These are phyloP conservation scores for Helarctos malayanus DNA, from an alignment of 2,797 vertebrate species.

Conservation along the genomic window DNA sequence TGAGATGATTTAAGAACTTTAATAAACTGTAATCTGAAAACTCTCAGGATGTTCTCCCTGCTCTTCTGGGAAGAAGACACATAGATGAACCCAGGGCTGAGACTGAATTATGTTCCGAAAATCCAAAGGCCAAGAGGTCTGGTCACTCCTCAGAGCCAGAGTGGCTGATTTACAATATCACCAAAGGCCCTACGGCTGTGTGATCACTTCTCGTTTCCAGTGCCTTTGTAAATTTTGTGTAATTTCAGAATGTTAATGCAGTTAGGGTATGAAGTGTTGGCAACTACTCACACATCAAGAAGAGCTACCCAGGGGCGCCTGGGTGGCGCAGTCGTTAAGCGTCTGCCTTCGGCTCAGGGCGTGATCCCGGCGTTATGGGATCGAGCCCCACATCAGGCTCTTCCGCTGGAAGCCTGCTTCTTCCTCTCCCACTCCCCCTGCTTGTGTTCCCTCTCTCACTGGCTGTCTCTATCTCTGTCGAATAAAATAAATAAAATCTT, in stretches of 20 bases:
- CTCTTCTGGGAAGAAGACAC: conserved; percentile 81
- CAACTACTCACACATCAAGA: conserved; percentile 68
- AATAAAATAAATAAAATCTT: too few relatives aligned
- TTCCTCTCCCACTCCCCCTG: too few relatives aligned
- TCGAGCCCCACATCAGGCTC: too few relatives aligned
- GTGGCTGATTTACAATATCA: conserved; percentile 83
- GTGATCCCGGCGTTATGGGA: too few relatives aligned
- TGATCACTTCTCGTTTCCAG: conserved; percentile 67
- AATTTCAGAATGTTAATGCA: conserved; percentile 75
- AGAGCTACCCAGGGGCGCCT: conserved; percentile 52
- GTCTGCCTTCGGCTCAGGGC: too few relatives aligned
- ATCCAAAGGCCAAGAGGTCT: conserved; percentile 77
- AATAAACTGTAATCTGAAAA: conserved; percentile 87
- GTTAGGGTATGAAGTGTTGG: conserved; percentile 71
- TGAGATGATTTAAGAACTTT: conserved; percentile 87
- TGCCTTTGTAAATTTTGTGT: conserved; percentile 78
- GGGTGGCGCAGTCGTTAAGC: too few relatives aligned
- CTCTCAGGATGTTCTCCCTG: conserved; percentile 74
- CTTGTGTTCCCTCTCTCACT: too few relatives aligned
- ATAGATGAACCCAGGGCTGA: conserved; percentile 82
- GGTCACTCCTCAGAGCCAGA: conserved; percentile 11
- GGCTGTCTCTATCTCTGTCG: too few relatives aligned
- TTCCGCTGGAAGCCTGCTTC: too few relatives aligned
- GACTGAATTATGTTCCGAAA: conserved; percentile 85
- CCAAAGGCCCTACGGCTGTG: conserved; percentile 70